Base-by-base conservation (phyloP, 2,888 invertebrate genomes). In the Cristatella mucedo region DNA sequence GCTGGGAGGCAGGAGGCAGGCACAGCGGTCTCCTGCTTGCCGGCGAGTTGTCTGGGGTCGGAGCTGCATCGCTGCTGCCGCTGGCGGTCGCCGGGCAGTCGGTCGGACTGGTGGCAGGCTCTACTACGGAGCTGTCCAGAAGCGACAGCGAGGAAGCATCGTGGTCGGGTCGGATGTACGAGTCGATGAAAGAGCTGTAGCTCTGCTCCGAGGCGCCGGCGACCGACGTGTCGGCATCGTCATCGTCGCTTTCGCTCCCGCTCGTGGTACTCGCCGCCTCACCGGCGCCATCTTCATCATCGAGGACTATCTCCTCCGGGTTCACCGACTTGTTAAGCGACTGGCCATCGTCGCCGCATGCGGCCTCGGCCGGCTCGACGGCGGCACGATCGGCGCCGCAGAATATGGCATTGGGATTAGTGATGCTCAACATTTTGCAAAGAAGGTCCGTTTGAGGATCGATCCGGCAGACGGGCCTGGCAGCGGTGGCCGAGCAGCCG, bases 321-420 rank as follows among this genome's bases (percentile, higher is more conserved):
- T 51, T 52, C 18, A 31, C n/a, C 19, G 42, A 13, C 26, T 44
- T n/a, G 26, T 36, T 26, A 15, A 29, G 30, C 42, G 33, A 26
- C 41, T 34, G 33, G 20, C 16, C 4, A 19, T 16, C 9, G 33
- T 29, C 15, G n/a, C 21, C 2, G 39, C 2, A 29, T 24, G 34
- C 26, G 15, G 38, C 41, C 2, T 40, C 41, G 9, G 37, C 41
- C 24, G 42, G 42, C 9, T 44, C 41, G 9, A 44, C 43, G 11
- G 24, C 33, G 16, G 31, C 22, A 4, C 34, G 20, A 11, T 11
- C 36, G 5, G 33, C 47, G 7, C 57, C 58, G 1, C 53, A 45
- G 42, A 61, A 56, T 5, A 54, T 54, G 6, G 60, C 55, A 43
- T 56, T 56, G 0, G 89, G 89, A 68, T 91, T 86, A 58, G 80